Conservation (phyloP, 2,888 invertebrate species). For the Xylocampa areola region DNA sequence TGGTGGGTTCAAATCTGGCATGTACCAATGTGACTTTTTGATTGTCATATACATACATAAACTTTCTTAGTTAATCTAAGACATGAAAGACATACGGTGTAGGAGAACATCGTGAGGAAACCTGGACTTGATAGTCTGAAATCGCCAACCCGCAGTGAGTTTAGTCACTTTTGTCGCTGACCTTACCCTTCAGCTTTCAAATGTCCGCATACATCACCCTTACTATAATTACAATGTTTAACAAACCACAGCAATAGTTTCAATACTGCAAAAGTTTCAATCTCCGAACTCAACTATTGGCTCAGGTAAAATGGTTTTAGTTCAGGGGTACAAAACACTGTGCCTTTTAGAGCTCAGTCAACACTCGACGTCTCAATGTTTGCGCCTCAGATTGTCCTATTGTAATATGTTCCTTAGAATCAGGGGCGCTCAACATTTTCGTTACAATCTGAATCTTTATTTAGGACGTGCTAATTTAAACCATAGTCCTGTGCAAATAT, state of each 20-base stretch:
- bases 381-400: conserved; percentile 57
- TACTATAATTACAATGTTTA: conserved; percentile 21
- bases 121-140: too few species aligned
- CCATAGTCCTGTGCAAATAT: conserved; percentile 54
- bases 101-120: too few species aligned
- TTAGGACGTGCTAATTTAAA: conserved; percentile 61
- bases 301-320: conserved; percentile 72
- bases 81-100: too few species aligned
- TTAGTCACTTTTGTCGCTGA: too few species aligned
- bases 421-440: conserved; percentile 68
- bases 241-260: neutral
- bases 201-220: too few species aligned
- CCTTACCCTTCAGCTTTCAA: too few species aligned
- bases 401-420: conserved; percentile 38
- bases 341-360: conserved; percentile 72
- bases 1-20: too few species aligned
- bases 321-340: conserved; percentile 70
- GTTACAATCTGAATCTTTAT: conserved; percentile 58
- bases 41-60: too few species aligned
- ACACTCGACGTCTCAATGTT: conserved; percentile 62
- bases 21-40: too few species aligned
- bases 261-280: neutral
- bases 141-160: too few species aligned
- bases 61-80: too few species aligned
- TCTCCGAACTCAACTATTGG: conserved; percentile 65